phyloP scores from a whole-genome alignment of 1,140 invertebrate genomes.

The Drosophila ogumai region DNA sequence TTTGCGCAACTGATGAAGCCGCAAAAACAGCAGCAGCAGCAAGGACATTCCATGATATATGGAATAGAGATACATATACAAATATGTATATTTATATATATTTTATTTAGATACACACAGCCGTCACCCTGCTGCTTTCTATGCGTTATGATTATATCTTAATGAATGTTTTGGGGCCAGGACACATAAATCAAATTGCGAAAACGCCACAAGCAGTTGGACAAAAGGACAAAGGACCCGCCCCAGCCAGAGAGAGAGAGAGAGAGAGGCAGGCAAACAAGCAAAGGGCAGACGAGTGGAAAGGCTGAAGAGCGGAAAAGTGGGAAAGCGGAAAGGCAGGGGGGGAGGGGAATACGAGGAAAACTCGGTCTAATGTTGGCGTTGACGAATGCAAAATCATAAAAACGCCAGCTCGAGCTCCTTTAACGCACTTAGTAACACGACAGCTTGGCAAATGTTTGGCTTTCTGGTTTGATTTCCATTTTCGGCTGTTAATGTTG shows the following conservation, averaged over 20 bases:
- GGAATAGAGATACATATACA: slow-evolving; percentile 14
- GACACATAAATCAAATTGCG: slow-evolving; percentile 80
- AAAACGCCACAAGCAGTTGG: slow-evolving; percentile 73
- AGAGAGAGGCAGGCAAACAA: slow-evolving; percentile 28
- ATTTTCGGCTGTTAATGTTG: slow-evolving; percentile 55
- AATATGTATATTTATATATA: background rate
- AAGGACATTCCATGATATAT: slow-evolving; percentile 33
- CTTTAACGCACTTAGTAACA: slow-evolving; percentile 60
- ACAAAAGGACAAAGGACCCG: slow-evolving; percentile 57
- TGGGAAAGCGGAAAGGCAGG: background rate
- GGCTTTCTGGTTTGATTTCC: slow-evolving; percentile 74
- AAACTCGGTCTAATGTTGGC: slow-evolving; percentile 51
- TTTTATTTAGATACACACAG: slow-evolving; percentile 12
- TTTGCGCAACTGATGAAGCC: slow-evolving; percentile 48
- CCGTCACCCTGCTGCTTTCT: slow-evolving; percentile 46
- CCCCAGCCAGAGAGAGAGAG: background rate
- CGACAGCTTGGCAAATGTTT: slow-evolving; percentile 77
- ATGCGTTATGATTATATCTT: slow-evolving; percentile 80
- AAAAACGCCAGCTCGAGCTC: slow-evolving; percentile 39
- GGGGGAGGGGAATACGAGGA: background rate
- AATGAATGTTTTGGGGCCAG: slow-evolving; percentile 77
- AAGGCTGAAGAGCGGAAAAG: background rate
- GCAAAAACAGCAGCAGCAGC: slow-evolving; percentile 28
- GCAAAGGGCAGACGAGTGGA: slow-evolving; percentile 6
- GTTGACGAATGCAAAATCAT: slow-evolving; percentile 76